Evolutionary conservation across 92 coral and sea anemone species (phyloP), one percentile per base, ranked within the genome.

Genomic region (Heteractis magnifica): DNA sequence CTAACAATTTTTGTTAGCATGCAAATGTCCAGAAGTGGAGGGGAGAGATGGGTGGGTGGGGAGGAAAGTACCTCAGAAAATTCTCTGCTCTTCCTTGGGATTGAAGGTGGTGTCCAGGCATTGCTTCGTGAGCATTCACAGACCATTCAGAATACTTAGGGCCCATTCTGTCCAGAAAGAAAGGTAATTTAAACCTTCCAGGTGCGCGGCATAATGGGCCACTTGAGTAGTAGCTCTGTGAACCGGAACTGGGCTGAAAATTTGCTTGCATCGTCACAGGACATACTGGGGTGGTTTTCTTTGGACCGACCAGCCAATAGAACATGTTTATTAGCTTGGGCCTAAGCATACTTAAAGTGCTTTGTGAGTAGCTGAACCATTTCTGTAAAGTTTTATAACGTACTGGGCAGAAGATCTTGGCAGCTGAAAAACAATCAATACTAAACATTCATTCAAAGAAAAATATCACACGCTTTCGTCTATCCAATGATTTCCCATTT

Each of bases 121-220:
- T 80, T 13, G 98, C 93, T 83, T 95, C 98, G 80, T 95, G 98
- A 13, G 97, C 98, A 70, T 86, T 89, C 41, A 94, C 94, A 15
- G 98, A 87, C 88, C 93, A 83, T 76, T 95, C 97, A 72, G 96
- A 94, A 88, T 93, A 95, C 84, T 89, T 93, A 9, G 98, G 98
- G 8, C 98, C 98, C 92, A 91, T 92, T 89, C 93, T 92, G 89
- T 95, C 95, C 90, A 95, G 89, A 78, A 95, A 95, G 89, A 95
- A 95, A n/a, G 98, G 98, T 78, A 95, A 79, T 52, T 77, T 72
- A 64, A 83, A 91, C 56, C 18, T 48, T 0, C 92, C 97, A 9
- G 94, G 95, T n/a, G 51, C 70, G 2, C 56, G 58, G 80, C 98
- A 95, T 21, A 62, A 75, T 11, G 78, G 82, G 4, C 73, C 90